Evolutionary conservation across 2,797 vertebrate species (phyloP).

Genomic region (Tiaroga cobitis): DNA sequence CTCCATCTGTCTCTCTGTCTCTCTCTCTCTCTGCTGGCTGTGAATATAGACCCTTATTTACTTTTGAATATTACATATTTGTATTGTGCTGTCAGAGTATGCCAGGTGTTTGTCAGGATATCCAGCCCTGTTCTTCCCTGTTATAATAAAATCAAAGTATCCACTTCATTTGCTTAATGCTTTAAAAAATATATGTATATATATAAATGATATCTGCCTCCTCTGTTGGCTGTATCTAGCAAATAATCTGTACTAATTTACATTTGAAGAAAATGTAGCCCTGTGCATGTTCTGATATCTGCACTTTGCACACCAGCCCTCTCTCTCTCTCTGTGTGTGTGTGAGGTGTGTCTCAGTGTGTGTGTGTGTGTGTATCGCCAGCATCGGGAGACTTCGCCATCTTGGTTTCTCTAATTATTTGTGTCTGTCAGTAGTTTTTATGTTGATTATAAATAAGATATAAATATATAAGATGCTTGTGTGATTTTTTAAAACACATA

Average conservation of each 20-base stretch:
- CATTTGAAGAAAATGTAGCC: conserved; percentile 73
- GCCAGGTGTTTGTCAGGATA: conserved; percentile 80
- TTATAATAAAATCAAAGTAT: conserved; percentile 33
- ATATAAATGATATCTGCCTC: conserved; percentile 71
- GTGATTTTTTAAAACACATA: neutral
- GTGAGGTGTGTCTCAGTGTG: conserved; percentile 49
- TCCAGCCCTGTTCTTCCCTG: conserved; percentile 65
- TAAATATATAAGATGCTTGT: conserved; percentile 61
- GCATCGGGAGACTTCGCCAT: conserved; percentile 49
- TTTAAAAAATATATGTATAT: conserved; percentile 57
- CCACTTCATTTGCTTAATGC: neutral
- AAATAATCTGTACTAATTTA: conserved; percentile 53
- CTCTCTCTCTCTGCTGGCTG: conserved; percentile 31
- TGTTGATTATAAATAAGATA: conserved; percentile 70
- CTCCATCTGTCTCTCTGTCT: neutral
- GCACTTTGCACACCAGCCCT: neutral
- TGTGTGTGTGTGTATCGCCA: conserved; percentile 44
- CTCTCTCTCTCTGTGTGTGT: neutral
- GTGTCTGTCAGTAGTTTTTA: conserved; percentile 69
- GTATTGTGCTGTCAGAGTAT: conserved; percentile 84
- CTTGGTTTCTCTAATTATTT: conserved; percentile 75
- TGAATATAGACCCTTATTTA: conserved; percentile 86
- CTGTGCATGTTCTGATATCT: conserved; percentile 69
- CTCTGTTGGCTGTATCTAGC: conserved; percentile 74
- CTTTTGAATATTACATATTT: conserved; percentile 87